These are phyloP conservation scores for Leptopilina clavipes DNA, from an alignment of 1,140 invertebrate genomes.

Conservation along the genomic window DNA sequence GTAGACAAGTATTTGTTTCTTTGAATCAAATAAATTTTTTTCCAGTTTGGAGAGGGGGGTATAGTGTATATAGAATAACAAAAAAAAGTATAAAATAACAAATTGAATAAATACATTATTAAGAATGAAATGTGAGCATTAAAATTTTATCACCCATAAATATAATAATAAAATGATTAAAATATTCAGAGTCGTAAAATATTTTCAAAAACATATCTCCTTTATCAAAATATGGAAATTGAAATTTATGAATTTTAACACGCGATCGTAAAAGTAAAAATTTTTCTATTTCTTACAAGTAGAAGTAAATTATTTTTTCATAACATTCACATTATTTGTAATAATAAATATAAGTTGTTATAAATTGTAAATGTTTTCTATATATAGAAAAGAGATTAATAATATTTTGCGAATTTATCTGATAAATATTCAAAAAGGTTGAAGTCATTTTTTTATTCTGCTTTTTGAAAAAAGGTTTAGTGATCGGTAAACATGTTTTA, in stretches of 20 bases:
- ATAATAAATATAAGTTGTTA: too few species aligned
- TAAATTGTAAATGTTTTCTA: neutral
- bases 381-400: neutral
- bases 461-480: neutral
- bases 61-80: too few species aligned
- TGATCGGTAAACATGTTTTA: conserved; percentile 1
- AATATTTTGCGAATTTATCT: neutral
- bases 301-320: too few species aligned
- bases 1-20: too few species aligned
- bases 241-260: neutral
- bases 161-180: neutral
- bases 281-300: neutral
- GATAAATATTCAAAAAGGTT: neutral
- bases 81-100: neutral
- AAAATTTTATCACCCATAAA: neutral
- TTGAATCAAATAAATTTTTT: too few species aligned
- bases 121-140: neutral
- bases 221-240: neutral
- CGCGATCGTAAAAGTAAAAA: neutral
- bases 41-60: too few species aligned
- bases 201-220: neutral
- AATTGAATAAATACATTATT: too few species aligned
- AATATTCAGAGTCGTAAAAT: neutral
- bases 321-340: too few species aligned
- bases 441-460: neutral